Evolutionary conservation across 2,113 vertebrate species (phyloP).

Genomic region (Jaculus jaculus): DNA sequence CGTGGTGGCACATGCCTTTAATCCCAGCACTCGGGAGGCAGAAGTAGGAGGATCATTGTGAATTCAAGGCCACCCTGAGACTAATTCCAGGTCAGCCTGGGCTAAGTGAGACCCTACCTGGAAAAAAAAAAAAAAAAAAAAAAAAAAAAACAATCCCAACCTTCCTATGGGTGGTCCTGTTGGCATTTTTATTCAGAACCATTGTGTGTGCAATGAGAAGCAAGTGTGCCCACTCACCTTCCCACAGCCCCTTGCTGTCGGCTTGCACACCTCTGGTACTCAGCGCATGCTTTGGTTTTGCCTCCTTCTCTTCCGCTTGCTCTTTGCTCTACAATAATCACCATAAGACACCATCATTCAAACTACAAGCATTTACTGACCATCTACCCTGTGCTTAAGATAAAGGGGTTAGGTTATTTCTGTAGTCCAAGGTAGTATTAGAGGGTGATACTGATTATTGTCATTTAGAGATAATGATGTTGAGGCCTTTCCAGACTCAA

Average conservation of each 20-base stretch:
- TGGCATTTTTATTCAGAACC: background rate
- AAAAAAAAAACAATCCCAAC: background rate
- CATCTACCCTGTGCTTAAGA: background rate
- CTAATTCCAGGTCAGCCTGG: background rate
- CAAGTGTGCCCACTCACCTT: slow-evolving; percentile 80
- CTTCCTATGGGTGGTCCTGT: accelerated
- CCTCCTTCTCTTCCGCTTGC: slow-evolving; percentile 83
- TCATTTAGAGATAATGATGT: background rate
- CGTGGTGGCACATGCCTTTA: background rate
- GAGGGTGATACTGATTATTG: background rate
- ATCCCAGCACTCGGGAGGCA: background rate
- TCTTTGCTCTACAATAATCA: slow-evolving; percentile 85
- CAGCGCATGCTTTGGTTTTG: slow-evolving; percentile 81
- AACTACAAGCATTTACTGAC: background rate
- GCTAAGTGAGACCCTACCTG: background rate
- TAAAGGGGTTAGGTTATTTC: background rate
- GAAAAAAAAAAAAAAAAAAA: background rate
- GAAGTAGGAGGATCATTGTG: background rate
- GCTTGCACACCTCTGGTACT: slow-evolving; percentile 82
- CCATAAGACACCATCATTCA: background rate
- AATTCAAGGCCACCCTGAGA: background rate
- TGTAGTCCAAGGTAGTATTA: too few relatives aligned
- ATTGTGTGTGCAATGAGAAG: background rate
- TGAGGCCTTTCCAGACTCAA: background rate
- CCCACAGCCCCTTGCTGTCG: slow-evolving; percentile 76